These are phyloP conservation scores for Manacus vitellinus DNA, from an alignment of 2,113 vertebrate genomes.

Conservation along the genomic window DNA sequence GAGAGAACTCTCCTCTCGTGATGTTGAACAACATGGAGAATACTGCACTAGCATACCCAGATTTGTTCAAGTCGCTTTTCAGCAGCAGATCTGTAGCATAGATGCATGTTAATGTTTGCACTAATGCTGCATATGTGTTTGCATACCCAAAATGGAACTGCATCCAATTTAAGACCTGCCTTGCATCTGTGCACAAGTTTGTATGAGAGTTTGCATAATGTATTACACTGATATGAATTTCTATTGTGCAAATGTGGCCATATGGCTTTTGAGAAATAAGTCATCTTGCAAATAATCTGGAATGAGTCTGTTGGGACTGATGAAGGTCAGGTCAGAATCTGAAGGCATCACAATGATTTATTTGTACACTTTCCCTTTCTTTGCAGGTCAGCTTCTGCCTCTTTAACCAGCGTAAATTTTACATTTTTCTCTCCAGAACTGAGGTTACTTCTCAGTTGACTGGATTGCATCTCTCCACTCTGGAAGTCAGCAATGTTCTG, in stretches of 20 bases:
- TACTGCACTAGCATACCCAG: not conserved
- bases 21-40: not conserved
- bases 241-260: not conserved
- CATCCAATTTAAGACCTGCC: not conserved
- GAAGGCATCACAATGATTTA: not conserved
- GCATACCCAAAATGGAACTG: not conserved
- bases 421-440: not conserved
- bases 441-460: not conserved
- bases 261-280: constrained; percentile 11
- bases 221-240: not conserved
- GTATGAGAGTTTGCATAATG: not conserved
- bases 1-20: not conserved
- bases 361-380: not conserved
- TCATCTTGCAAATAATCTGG: not conserved
- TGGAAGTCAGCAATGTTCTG: not conserved
- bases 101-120: not conserved
- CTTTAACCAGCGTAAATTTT: not conserved
- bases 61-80: not conserved
- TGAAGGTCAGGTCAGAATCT: not conserved
- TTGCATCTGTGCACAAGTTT: not conserved
- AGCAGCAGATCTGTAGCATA: not conserved
- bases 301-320: not conserved
- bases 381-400: not conserved
- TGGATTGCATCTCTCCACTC: not conserved
- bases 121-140: not conserved